These are phyloP conservation scores for Luperina testacea DNA, from an alignment of 2,888 invertebrate species.

Conservation along the genomic window DNA sequence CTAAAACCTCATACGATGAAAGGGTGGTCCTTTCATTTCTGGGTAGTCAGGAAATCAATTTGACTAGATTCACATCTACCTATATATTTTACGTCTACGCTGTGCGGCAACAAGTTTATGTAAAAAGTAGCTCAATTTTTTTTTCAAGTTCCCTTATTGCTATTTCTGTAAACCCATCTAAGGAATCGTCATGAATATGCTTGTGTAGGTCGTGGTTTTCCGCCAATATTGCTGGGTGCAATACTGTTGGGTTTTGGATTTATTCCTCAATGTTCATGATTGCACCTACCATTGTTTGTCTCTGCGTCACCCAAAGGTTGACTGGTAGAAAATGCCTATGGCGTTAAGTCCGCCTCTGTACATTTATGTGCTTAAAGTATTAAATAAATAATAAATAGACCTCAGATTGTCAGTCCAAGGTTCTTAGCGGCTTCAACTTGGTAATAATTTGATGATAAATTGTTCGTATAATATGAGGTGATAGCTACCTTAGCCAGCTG, in stretches of 20 bases:
- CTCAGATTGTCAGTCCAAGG: not conserved
- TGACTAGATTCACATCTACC: not conserved
- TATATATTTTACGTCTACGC: not conserved
- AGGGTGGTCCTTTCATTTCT: not conserved
- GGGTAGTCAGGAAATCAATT: not conserved
- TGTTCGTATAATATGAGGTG: not conserved
- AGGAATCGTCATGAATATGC: not conserved
- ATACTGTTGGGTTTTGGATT: no score
- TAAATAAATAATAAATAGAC: no score
- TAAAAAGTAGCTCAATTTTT: not conserved
- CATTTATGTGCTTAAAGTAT: no score
- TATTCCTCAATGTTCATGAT: no score
- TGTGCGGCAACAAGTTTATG: not conserved
- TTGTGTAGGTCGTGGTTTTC: not conserved
- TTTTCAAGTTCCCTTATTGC: not conserved
- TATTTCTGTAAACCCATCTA: not conserved
- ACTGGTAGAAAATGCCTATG: no score
- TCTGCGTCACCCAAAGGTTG: no score
- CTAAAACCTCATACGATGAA: not conserved
- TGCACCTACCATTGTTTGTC: no score
- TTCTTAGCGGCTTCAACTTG: not conserved
- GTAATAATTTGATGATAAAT: not conserved
- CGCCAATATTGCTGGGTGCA: not conserved
- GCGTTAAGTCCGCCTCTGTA: no score
- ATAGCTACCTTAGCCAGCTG: conserved; percentile 92